Evolutionary conservation across 2,797 vertebrate genomes (phyloP).

Genomic region (Mus caroli): DNA sequence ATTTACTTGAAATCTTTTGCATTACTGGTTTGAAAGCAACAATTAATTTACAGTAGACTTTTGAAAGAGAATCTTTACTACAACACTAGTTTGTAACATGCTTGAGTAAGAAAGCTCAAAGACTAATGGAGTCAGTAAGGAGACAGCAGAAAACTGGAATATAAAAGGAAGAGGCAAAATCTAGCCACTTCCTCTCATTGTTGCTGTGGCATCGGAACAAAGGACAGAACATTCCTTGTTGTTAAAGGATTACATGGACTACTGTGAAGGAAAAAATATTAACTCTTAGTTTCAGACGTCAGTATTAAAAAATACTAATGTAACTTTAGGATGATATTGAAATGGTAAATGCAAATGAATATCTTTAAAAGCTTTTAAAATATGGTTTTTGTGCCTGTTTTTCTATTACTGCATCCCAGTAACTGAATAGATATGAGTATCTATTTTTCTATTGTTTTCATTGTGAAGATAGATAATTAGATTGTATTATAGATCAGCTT

Average conservation of each 20-base stretch:
- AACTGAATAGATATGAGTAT: conserved; percentile 59
- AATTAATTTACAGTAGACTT: not conserved
- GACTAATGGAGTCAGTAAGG: not conserved
- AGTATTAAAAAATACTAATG: conserved; percentile 53
- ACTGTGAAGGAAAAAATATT: conserved; percentile 22
- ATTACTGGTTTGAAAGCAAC: not conserved
- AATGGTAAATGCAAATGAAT: conserved; percentile 76
- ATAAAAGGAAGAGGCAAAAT: not conserved
- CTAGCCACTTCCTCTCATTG: accelerated
- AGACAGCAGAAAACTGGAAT: not conserved
- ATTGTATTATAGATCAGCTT: conserved; percentile 58
- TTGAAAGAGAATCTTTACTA: not conserved
- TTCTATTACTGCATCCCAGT: conserved; percentile 71
- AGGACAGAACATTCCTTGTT: not conserved
- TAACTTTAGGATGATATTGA: conserved; percentile 63
- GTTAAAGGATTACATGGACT: not conserved
- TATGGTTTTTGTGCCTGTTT: conserved; percentile 70
- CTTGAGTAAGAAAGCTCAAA: not conserved
- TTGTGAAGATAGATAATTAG: conserved; percentile 62
- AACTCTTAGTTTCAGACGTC: conserved; percentile 65
- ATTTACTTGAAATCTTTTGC: not conserved
- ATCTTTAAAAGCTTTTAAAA: conserved; percentile 76
- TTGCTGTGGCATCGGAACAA: not conserved
- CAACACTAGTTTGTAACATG: not conserved
- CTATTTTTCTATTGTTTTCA: conserved; percentile 59